Conservation (phyloP, 2,888 invertebrate genomes). For the Spilarctia lutea region DNA sequence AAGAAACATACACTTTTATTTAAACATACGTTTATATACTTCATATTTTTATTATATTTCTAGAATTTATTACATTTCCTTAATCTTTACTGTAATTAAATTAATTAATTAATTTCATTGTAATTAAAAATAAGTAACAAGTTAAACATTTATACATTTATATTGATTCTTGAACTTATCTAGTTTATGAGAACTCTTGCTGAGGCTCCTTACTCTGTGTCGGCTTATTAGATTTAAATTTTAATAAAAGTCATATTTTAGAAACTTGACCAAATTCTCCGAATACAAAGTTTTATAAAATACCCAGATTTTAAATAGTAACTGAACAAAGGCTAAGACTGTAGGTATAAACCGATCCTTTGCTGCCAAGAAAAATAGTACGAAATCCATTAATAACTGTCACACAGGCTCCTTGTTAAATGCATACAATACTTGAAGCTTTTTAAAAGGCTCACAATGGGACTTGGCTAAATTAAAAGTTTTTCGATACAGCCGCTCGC, state of each 20-base stretch:
- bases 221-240: background rate
- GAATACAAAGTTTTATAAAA: constrained; percentile 31
- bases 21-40: too few relatives aligned
- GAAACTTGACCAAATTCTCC: background rate
- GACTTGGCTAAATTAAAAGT: constrained; percentile 87
- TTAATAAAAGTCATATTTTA: background rate
- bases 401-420: constrained; percentile 84
- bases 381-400: constrained; percentile 85
- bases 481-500: constrained; percentile 82
- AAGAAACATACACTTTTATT: too few relatives aligned
- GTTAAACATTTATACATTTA: too few relatives aligned
- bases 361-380: constrained; percentile 84
- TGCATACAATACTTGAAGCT: constrained; percentile 86
- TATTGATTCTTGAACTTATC: too few relatives aligned
- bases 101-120: too few relatives aligned
- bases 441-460: constrained; percentile 85
- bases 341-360: constrained; percentile 77
- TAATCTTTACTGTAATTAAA: too few relatives aligned
- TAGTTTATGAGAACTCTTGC: too few relatives aligned
- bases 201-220: background rate
- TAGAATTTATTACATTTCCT: too few relatives aligned
- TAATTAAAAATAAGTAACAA: too few relatives aligned
- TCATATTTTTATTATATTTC: too few relatives aligned
- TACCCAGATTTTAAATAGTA: constrained; percentile 44
- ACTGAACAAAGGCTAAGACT: constrained; percentile 78